Evolutionary conservation across 2,888 invertebrate genomes (phyloP).

Genomic region (Lycia hirtaria): DNA sequence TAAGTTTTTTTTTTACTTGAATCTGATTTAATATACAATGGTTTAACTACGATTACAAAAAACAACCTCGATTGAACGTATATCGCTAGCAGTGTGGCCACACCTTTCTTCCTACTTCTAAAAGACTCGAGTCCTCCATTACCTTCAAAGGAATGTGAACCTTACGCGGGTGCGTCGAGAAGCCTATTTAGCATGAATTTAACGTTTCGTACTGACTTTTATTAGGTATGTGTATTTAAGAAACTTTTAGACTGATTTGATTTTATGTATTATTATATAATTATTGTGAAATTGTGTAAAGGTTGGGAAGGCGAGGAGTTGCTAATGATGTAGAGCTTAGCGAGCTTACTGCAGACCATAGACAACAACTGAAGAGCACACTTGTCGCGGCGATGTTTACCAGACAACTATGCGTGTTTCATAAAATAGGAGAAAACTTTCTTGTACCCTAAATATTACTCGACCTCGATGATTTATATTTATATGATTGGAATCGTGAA

Average conservation of each 20-base stretch:
- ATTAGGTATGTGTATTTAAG: conserved; percentile 59
- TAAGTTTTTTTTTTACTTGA: too few relatives aligned
- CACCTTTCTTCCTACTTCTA: conserved; percentile 20
- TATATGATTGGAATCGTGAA: too few relatives aligned
- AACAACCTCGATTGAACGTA: neutral
- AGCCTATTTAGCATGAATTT: conserved; percentile 16
- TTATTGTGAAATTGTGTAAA: conserved; percentile 32
- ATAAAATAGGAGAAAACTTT: too few relatives aligned
- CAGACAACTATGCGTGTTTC: too few relatives aligned
- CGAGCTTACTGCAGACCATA: neutral
- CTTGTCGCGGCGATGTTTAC: too few relatives aligned
- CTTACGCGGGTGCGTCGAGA: conserved; percentile 15
- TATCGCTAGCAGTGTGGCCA: conserved; percentile 29
- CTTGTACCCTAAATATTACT: too few relatives aligned
- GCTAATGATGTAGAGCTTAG: conserved; percentile 11
- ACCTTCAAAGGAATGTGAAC: conserved; percentile 16
- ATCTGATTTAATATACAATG: too few relatives aligned
- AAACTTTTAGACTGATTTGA: conserved; percentile 75
- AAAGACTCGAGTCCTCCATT: conserved; percentile 1
- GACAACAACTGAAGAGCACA: too few relatives aligned
- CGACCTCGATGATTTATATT: too few relatives aligned
- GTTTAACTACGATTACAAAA: too few relatives aligned
- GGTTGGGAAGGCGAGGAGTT: conserved; percentile 13
- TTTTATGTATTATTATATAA: conserved; percentile 44
- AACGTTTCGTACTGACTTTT: conserved; percentile 34